Evolutionary conservation across 2,888 invertebrate species (phyloP).

Genomic region (Uloborus plumipes): DNA sequence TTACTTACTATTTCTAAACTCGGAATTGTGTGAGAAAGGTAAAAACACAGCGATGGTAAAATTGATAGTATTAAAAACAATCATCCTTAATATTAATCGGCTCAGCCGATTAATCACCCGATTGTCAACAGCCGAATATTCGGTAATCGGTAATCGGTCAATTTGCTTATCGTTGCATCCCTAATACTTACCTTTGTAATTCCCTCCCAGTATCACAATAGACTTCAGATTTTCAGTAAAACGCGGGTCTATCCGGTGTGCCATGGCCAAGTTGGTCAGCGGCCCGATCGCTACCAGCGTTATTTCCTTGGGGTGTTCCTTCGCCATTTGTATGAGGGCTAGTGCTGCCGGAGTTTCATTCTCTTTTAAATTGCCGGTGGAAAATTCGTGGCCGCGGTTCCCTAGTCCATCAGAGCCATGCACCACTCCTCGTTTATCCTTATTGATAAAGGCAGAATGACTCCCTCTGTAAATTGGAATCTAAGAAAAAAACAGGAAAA

Average conservation of each 20-base stretch:
- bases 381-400: slow-evolving; percentile 63
- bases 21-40: too few relatives aligned
- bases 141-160: too few relatives aligned
- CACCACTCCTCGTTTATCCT: neutral
- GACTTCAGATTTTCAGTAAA: slow-evolving; percentile 68
- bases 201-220: slow-evolving; percentile 66
- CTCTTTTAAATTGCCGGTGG: slow-evolving; percentile 65
- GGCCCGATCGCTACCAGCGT: slow-evolving; percentile 71
- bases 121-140: too few relatives aligned
- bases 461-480: slow-evolving; percentile 69
- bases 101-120: too few relatives aligned
- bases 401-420: slow-evolving; percentile 65
- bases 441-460: slow-evolving; percentile 64
- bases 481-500: slow-evolving; percentile 15
- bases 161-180: too few relatives aligned
- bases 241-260: slow-evolving; percentile 71
- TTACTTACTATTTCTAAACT: too few relatives aligned
- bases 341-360: slow-evolving; percentile 67
- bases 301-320: slow-evolving; percentile 68
- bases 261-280: slow-evolving; percentile 73
- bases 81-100: too few relatives aligned
- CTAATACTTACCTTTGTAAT: slow-evolving; percentile 68
- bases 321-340: slow-evolving; percentile 67
- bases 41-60: too few relatives aligned
- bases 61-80: too few relatives aligned